Conservation (phyloP, 2,797 vertebrate genomes). For the Epinephelus coioides region DNA sequence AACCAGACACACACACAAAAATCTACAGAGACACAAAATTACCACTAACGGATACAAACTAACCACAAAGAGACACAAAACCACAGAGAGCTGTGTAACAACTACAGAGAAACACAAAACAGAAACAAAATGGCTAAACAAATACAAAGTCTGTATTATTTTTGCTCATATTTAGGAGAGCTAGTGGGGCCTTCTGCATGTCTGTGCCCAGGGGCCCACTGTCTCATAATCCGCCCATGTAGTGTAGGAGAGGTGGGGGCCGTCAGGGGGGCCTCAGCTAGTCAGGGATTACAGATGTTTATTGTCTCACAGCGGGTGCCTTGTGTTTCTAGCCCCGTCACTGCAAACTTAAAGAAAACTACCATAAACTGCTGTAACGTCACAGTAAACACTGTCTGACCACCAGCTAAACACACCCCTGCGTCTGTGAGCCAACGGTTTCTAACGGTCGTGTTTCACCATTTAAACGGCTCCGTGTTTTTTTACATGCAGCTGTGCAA, state of each 20-base stretch:
- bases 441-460: not conserved
- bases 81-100: too few relatives aligned
- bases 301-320: not conserved
- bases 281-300: not conserved
- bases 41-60: too few relatives aligned
- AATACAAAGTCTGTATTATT: too few relatives aligned
- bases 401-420: not conserved
- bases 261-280: not conserved
- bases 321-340: not conserved
- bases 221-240: not conserved
- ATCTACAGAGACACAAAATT: too few relatives aligned
- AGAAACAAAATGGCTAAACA: too few relatives aligned
- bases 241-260: not conserved
- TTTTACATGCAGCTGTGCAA: not conserved
- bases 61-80: too few relatives aligned
- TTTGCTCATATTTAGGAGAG: too few relatives aligned
- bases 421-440: not conserved
- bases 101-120: too few relatives aligned
- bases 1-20: too few relatives aligned
- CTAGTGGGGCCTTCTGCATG: too few relatives aligned
- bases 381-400: not conserved
- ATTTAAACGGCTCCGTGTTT: not conserved
- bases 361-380: accelerated
- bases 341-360: not conserved
- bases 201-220: too few relatives aligned